These are phyloP conservation scores for Aspidiotus rigidus DNA, from an alignment of 2,888 invertebrate genomes.

Conservation along the genomic window DNA sequence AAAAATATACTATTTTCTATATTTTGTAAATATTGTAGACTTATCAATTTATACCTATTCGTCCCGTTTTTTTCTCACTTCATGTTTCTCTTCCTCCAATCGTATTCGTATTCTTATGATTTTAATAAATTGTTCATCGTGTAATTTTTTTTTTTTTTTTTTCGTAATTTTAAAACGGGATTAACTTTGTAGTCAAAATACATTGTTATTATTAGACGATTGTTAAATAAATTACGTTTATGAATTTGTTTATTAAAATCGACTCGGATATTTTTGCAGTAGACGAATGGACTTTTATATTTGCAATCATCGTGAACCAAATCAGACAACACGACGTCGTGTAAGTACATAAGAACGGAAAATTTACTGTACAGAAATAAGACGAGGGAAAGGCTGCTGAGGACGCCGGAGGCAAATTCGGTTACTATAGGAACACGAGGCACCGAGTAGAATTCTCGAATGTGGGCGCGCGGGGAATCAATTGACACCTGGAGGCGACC, in stretches of 20 bases:
- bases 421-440: slow-evolving; percentile 29
- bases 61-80: too few species aligned
- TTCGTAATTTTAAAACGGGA: slow-evolving; percentile 23
- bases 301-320: neutral
- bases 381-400: slow-evolving; percentile 23
- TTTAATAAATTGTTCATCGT: slow-evolving; percentile 11
- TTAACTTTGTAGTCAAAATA: slow-evolving; percentile 31
- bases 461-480: slow-evolving; percentile 26
- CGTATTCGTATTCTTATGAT: too few species aligned
- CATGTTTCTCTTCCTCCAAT: too few species aligned
- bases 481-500: slow-evolving; percentile 31
- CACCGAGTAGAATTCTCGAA: neutral
- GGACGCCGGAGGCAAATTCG: slow-evolving; percentile 12
- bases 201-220: slow-evolving; percentile 31
- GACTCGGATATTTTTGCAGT: neutral
- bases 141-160: slow-evolving; percentile 27
- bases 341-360: neutral
- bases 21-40: slow-evolving; percentile 12
- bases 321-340: neutral
- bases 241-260: slow-evolving; percentile 20
- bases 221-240: slow-evolving; percentile 27
- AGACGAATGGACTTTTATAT: neutral
- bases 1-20: neutral
- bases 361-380: neutral
- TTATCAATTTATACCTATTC: too few species aligned